A percentile compares a stretch with the other conserved stretches of the same genome.
phyloP scores from a whole-genome alignment of 2,797 vertebrate genomes.

The Lerista edwardsae region DNA sequence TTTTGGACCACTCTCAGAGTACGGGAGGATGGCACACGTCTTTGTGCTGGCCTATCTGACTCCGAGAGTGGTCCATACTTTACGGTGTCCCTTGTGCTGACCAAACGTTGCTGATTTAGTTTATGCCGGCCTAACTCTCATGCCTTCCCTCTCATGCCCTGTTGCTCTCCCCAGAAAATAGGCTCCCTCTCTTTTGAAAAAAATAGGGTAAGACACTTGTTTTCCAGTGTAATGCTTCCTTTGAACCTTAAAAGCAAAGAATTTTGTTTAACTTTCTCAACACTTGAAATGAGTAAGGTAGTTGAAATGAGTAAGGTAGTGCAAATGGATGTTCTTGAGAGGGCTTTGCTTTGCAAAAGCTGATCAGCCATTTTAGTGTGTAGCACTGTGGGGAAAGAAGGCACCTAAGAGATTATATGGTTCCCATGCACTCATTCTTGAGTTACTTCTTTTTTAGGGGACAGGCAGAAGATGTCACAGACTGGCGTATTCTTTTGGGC shows the following conservation, averaged over 20 bases:
- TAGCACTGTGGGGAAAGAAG: not conserved
- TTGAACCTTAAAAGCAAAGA: not conserved
- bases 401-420: fast-evolving
- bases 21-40: no score
- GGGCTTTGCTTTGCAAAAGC: not conserved
- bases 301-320: no score
- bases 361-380: not conserved
- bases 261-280: not conserved
- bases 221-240: not conserved
- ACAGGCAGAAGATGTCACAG: constrained; percentile 79
- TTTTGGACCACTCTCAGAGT: no score
- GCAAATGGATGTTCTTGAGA: not conserved
- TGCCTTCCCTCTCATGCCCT: not conserved
- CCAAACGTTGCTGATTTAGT: no score
- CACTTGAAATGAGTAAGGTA: not conserved
- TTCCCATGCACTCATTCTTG: not conserved
- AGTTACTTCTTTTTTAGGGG: constrained; percentile 65
- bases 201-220: no score
- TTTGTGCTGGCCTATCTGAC: no score
- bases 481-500: constrained; percentile 82
- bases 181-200: not conserved
- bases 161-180: not conserved
- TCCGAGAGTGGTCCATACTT: no score
- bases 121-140: no score
- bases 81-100: no score